Conservation (phyloP, 2,797 vertebrate genomes). For the Buceros bicornis region DNA sequence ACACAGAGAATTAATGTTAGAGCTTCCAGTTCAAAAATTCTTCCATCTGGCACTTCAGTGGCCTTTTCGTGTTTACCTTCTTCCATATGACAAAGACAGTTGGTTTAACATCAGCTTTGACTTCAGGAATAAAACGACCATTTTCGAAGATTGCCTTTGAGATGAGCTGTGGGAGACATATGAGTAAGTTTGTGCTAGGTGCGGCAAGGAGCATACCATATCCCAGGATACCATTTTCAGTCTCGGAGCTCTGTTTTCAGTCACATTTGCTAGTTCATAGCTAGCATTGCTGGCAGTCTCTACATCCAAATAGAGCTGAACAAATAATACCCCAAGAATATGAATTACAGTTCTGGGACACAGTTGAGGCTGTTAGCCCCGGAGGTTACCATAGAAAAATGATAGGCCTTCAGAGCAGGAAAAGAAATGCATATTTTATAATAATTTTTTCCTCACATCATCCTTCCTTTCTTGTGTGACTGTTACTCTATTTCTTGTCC, state of each 20-base stretch:
- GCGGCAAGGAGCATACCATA: neutral
- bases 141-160: conserved; percentile 12
- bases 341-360: neutral
- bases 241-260: neutral
- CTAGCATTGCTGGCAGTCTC: neutral
- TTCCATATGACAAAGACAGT: conserved; percentile 57
- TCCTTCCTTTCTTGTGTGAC: neutral
- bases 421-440: neutral
- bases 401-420: neutral
- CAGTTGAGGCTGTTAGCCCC: neutral
- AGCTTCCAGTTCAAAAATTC: conserved; percentile 55
- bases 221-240: conserved; percentile 2
- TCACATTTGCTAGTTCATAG: neutral
- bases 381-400: neutral
- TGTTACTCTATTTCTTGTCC: neutral
- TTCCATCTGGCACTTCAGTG: conserved; percentile 60
- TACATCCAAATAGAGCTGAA: neutral
- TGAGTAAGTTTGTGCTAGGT: conserved; percentile 5
- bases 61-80: conserved; percentile 61
- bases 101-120: conserved; percentile 38
- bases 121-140: neutral
- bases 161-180: neutral
- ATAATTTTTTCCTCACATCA: neutral
- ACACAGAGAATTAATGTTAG: conserved; percentile 51
- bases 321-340: neutral